Evolutionary conservation across 2,797 vertebrate genomes (phyloP), one percentile per base, ranked within the genome.

Genomic region (Propithecus perrieri): DNA sequence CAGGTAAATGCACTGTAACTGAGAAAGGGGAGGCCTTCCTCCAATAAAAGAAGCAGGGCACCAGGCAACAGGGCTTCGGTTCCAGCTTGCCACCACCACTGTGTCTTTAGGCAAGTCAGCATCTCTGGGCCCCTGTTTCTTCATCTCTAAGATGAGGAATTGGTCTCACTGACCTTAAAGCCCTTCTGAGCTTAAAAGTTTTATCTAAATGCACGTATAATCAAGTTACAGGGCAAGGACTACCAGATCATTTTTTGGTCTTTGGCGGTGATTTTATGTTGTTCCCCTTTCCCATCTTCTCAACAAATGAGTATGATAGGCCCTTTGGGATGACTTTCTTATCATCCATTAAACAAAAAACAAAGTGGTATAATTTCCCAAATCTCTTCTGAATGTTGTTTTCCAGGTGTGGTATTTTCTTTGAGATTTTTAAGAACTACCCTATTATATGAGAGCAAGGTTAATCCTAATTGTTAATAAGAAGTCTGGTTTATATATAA

Each of bases 241-340:
- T 95, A 6, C 67, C 61, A 63, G 63, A 75, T 92, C 7, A 93
- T 65, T 88, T 86, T 94, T 75, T 90, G 65, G 85, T 74, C 20
- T 22, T 92, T 90, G 74, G 50, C 88, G 13, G 20, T 92, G 55
- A 86, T 84, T 95, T 97, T 96, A 74, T 95, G 7, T 92, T 95
- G 41, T 78, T 78, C n/a, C 41, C 35, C 14, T 92, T 92, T 67
- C n/a, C 12, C 9, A 11, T 92, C 13, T 89, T 88, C 74, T 91
- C 69, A 87, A n/a, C 41, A 87, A 72, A 75, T 75, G 15, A 59
- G 22, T 87, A 5, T 38, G 26, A 50, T 65, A 24, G 72, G 65
- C 24, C 26, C 38, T 30, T 94, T 97, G 43, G 38, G 38, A 61
- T 89, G 74, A 65, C 30, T 85, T 94, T 85, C 15, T 80, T 92